These are phyloP conservation scores for Crotophaga sulcirostris DNA, from an alignment of 2,113 vertebrate species.

Conservation along the genomic window DNA sequence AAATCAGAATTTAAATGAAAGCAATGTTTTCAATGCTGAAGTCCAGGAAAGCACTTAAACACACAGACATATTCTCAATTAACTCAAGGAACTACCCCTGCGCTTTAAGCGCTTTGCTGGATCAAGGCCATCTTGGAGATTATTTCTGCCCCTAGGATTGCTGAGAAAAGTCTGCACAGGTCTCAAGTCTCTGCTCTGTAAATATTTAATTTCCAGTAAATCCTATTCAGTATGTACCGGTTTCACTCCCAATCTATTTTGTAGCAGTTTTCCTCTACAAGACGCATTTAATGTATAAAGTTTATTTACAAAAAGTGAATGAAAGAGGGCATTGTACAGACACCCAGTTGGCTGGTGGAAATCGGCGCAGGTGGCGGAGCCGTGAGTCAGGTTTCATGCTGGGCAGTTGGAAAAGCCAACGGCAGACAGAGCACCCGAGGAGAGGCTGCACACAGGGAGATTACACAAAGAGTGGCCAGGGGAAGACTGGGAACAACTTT, in stretches of 20 bases:
- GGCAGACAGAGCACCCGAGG: not conserved
- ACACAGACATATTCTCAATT: not conserved
- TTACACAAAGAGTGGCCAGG: too few relatives aligned
- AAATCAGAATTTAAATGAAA: not conserved
- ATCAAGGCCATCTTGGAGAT: not conserved
- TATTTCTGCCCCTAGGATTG: not conserved
- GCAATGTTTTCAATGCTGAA: not conserved
- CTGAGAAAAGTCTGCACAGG: not conserved
- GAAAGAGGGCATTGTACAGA: not conserved
- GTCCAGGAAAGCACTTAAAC: conserved; percentile 27
- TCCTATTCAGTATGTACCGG: not conserved
- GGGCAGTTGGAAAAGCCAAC: not conserved
- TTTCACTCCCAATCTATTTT: not conserved
- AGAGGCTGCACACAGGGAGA: accelerated
- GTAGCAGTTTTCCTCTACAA: not conserved
- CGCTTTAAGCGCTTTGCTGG: not conserved
- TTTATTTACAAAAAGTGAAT: not conserved
- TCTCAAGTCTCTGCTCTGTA: not conserved
- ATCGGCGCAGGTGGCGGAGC: not conserved
- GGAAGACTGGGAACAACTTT: not conserved
- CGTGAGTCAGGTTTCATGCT: not conserved
- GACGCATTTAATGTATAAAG: not conserved
- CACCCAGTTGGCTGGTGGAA: accelerated
- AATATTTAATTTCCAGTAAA: not conserved
- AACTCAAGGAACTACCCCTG: not conserved